Base-by-base conservation (phyloP, 2,113 vertebrate species). In the Planiliza haematocheilus region DNA sequence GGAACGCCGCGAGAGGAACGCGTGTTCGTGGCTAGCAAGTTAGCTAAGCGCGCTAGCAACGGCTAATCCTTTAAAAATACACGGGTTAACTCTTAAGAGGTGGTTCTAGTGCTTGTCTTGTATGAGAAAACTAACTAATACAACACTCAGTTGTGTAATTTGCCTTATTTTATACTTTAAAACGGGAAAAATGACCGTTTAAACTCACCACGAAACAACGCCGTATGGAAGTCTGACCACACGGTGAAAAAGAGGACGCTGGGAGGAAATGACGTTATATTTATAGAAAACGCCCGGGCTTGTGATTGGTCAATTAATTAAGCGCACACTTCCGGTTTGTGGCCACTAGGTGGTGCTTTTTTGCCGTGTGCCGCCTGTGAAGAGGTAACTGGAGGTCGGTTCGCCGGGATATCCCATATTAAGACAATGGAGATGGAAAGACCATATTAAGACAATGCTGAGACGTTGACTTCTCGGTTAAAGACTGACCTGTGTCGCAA, bases 161-260 rank as follows among this genome's bases (percentile, higher is more conserved):
- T 37, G 7, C 0, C 0, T 10, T 1, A 1, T 14, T 18, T 55
- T 16, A 10, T 5, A 1, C 0, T 75, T 68, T 51, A 17, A 0
- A 3, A 12, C 10, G n/a, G 58, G 17, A 20, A 70, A 78, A 13
- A 55, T 0, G 0, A 0, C 4, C 0, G 14, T 13, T 50, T 16
- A 64, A 39, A 89, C 96, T 94, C 90, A 96, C 95, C 91, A 83
- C 92, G 90, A 88, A 34, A 94, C 95, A 97, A 98, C 91, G 96
- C 97, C 96, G 97, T 95, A 88, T 95, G 85, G 93, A 97, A 65
- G 82, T 80, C 82, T 14, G 2, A 43, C 6, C 48, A 87, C 30
- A 73, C 91, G 89, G 88, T 92, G 85, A 79, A 91, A 92, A 97
- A 95, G 91, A 91, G 90, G 5, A 0, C 0, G 1, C 0, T 0